Evolutionary conservation across 2,113 vertebrate species (phyloP), one percentile per base, ranked within the genome.

Genomic region (Plecturocebus donacophilus): DNA sequence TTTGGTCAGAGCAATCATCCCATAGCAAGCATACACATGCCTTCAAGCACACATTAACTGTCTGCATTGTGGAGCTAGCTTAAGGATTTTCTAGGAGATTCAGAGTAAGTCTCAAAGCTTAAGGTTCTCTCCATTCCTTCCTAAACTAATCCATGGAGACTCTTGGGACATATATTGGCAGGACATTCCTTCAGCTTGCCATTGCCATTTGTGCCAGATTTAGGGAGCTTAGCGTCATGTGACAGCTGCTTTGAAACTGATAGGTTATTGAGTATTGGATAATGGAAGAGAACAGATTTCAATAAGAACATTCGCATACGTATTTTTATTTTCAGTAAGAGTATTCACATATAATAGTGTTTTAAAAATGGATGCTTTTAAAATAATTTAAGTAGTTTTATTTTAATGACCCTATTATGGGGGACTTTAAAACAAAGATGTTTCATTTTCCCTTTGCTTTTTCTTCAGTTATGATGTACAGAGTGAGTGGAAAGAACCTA

Each of bases 291-390:
- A 91, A 76, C 42, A 91, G 52, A 87, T 82, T 93, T 96, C 42
- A 93, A 32, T 91, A 68, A 95, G 81, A 90, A 54, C 49, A 90
- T 81, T 88, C 68, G 85, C 35, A 71, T 58, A 21, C 32, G 40
- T 30, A 32, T 32, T 64, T 30, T 64, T 64, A 64, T 64, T 64
- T 64, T 64, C 61, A 64, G 61, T 32, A 64, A 32, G 61, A 64
- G 61, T 32, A 32, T 64, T 64, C 61, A 71, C 90, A 32, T 79
- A 8, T 52, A 84, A 54, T 88, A 81, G 30, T 47, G 83, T 68
- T 71, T 92, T 45, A 47, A 85, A 58, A 94, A 73, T 92, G 61
- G 58, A 64, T 95, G 64, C 70, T 92, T 93, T 94, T 30, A 94
- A 96, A 91, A 83, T 90, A 80, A 81, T 49, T 94, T 25, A 47